Conservation (phyloP, 2,797 vertebrate species). For the Xenentodon cancila region DNA sequence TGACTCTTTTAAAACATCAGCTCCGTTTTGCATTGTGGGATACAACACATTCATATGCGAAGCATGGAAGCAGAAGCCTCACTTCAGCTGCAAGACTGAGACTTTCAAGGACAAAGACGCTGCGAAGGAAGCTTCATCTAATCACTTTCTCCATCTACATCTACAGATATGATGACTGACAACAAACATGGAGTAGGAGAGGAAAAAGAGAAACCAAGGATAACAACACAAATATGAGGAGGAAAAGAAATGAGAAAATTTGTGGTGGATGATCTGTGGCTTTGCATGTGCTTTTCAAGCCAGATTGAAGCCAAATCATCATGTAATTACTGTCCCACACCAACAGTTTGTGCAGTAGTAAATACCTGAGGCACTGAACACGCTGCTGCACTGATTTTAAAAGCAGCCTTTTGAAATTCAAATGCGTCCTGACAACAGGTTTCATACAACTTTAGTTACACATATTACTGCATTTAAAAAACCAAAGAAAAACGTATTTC, state of each 20-base stretch:
- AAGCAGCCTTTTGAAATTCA: too few species aligned
- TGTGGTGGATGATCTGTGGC: not conserved
- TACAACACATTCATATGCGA: too few species aligned
- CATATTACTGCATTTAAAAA: too few species aligned
- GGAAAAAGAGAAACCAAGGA: conserved; percentile 1
- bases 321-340: conserved; percentile 3
- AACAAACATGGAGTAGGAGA: not conserved
- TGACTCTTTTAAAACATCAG: too few species aligned
- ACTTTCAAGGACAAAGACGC: not conserved
- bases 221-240: conserved; percentile 5
- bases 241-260: conserved; percentile 2
- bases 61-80: not conserved
- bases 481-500: too few species aligned
- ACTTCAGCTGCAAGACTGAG: not conserved
- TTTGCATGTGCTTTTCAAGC: conserved; percentile 13
- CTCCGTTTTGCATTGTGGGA: too few species aligned
- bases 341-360: not conserved
- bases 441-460: too few species aligned
- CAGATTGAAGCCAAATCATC: conserved; percentile 26
- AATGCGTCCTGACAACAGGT: too few species aligned
- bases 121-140: too few species aligned
- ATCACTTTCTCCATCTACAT: too few species aligned
- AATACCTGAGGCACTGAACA: too few species aligned
- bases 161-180: not conserved
- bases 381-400: too few species aligned